Conservation (phyloP, 2,113 vertebrate species). For the Halichoerus grypus region DNA sequence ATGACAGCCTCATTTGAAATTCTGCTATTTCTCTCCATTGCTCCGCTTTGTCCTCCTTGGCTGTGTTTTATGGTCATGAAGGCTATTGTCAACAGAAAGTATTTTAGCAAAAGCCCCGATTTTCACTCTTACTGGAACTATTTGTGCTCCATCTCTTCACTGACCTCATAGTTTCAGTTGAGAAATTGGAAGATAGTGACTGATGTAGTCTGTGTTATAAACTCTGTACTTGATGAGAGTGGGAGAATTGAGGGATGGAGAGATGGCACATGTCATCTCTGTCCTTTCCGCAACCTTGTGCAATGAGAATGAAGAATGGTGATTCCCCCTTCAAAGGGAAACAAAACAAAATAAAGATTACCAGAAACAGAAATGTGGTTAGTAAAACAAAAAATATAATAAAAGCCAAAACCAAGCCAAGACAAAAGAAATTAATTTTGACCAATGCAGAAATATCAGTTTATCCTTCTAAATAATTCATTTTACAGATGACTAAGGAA, state of each 20-base stretch:
- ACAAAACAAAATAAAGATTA: neutral
- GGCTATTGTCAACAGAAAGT: neutral
- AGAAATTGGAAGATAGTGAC: neutral
- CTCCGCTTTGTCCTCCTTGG: neutral
- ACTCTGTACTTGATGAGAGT: neutral
- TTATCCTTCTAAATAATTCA: neutral
- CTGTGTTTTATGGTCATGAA: neutral
- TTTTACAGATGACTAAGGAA: neutral
- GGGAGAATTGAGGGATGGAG: neutral
- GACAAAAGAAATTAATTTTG: neutral
- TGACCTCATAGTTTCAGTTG: neutral
- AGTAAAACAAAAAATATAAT: neutral
- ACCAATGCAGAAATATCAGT: neutral
- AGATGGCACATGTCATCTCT: neutral
- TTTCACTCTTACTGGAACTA: neutral
- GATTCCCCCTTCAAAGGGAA: neutral
- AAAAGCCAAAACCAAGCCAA: neutral
- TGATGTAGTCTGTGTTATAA: neutral
- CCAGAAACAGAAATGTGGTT: neutral
- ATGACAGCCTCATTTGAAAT: neutral
- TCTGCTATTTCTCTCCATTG: neutral
- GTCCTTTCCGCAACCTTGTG: neutral
- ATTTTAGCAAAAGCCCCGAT: neutral
- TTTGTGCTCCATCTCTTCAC: neutral
- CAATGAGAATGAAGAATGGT: neutral